These are phyloP conservation scores for Blera fallax DNA, from an alignment of 2,888 invertebrate species.

Conservation along the genomic window DNA sequence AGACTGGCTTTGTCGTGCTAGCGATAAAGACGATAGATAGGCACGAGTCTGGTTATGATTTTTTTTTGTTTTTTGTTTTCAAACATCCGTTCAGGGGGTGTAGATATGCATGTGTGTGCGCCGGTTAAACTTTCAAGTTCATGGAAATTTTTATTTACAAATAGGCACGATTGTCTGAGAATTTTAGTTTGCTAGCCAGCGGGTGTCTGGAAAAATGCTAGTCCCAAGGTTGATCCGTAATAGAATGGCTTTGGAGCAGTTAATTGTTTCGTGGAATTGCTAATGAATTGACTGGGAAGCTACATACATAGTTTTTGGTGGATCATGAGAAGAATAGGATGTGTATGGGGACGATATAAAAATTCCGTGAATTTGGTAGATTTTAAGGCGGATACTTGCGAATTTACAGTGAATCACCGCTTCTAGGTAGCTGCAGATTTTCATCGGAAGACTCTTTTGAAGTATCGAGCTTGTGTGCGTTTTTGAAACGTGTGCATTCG, in stretches of 20 bases:
- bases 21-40: neutral
- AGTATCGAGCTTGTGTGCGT: too few relatives aligned
- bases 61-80: neutral
- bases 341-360: neutral
- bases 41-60: neutral
- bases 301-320: neutral
- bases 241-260: neutral
- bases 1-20: neutral
- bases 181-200: neutral
- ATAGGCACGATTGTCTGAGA: neutral
- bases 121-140: slow-evolving; percentile 13
- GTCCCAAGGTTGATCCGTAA: neutral
- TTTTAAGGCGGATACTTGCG: too few relatives aligned
- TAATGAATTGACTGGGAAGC: neutral
- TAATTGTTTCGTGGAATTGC: neutral
- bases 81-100: neutral
- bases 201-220: neutral
- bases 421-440: too few relatives aligned
- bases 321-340: neutral
- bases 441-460: too few relatives aligned
- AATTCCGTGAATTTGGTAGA: neutral
- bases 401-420: too few relatives aligned
- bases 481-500: too few relatives aligned
- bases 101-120: neutral
- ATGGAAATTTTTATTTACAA: slow-evolving; percentile 1